Percentiles rank a stretch among this genome's conserved stretches.
These are phyloP conservation scores for Emydura subglobosa DNA, from an alignment of 2,113 vertebrate genomes.

Conservation along the genomic window DNA sequence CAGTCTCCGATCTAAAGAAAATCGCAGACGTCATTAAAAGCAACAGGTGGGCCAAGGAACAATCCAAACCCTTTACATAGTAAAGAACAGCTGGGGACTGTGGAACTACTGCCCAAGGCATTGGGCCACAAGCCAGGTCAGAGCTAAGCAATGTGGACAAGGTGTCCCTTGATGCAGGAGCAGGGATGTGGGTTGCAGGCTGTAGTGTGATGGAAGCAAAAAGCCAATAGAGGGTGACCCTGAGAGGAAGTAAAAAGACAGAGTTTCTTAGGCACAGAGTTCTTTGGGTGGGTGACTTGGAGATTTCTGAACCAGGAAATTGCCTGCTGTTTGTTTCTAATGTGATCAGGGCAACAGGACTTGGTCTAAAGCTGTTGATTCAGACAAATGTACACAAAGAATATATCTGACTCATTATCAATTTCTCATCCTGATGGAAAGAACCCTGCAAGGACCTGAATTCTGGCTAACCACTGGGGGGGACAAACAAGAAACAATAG, in stretches of 20 bases:
- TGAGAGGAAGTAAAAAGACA: background rate
- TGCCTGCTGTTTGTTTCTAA: background rate
- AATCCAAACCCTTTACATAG: no score
- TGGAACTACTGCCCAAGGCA: no score
- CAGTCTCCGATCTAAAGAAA: background rate
- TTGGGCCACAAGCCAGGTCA: no score
- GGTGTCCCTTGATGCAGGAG: rapidly evolving
- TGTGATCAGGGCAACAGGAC: background rate
- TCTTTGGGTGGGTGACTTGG: background rate
- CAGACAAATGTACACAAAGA: background rate
- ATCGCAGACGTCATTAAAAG: background rate
- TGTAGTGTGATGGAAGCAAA: background rate
- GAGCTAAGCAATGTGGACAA: background rate
- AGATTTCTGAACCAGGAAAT: background rate
- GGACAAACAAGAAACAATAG: background rate
- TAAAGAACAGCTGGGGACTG: no score
- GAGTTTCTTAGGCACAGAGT: background rate
- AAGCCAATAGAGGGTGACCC: background rate
- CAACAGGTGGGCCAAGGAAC: background rate
- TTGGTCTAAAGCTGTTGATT: background rate
- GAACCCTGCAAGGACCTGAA: background rate
- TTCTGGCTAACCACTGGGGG: background rate
- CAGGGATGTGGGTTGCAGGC: background rate
- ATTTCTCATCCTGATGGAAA: background rate
- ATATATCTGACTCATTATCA: background rate